phyloP scores from a whole-genome alignment of 2,113 vertebrate species.

The Vulpes ferrilata region DNA sequence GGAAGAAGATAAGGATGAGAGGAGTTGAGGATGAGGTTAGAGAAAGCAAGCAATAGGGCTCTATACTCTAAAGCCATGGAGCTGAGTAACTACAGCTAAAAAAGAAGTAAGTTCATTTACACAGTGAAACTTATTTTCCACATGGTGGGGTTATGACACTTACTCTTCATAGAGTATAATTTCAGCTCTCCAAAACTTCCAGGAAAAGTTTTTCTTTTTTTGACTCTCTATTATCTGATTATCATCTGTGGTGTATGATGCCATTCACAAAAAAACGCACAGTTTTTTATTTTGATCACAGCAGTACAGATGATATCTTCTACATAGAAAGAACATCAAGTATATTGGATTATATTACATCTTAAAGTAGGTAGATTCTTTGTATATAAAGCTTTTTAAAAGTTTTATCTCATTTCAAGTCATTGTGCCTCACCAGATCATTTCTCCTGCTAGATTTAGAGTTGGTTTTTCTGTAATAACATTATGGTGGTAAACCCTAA shows the following conservation, averaged over 20 bases:
- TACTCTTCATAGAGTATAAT: neutral
- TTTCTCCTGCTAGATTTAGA: neutral
- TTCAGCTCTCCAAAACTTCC: neutral
- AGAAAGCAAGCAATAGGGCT: neutral
- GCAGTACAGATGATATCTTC: neutral
- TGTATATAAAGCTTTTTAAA: neutral
- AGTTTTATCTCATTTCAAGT: neutral
- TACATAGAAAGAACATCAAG: neutral
- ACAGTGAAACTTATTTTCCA: neutral
- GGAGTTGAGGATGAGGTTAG: neutral
- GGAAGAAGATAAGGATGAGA: neutral
- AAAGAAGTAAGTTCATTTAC: neutral
- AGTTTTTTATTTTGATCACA: slow-evolving; percentile 18
- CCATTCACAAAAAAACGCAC: neutral
- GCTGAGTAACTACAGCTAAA: slow-evolving; percentile 29
- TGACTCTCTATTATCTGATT: neutral
- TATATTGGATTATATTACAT: slow-evolving; percentile 1
- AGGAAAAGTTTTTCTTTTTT: neutral
- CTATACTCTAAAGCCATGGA: neutral
- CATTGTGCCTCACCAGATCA: neutral
- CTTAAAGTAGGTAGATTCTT: slow-evolving; percentile 29
- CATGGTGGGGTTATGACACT: neutral
- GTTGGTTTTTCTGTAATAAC: neutral
- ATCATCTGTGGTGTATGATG: neutral
- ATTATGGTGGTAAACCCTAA: neutral